A percentile compares a stretch with the other conserved stretches of the same genome.
Evolutionary conservation across 2,888 invertebrate genomes (phyloP).

Genomic region (Erebia epiphron): DNA sequence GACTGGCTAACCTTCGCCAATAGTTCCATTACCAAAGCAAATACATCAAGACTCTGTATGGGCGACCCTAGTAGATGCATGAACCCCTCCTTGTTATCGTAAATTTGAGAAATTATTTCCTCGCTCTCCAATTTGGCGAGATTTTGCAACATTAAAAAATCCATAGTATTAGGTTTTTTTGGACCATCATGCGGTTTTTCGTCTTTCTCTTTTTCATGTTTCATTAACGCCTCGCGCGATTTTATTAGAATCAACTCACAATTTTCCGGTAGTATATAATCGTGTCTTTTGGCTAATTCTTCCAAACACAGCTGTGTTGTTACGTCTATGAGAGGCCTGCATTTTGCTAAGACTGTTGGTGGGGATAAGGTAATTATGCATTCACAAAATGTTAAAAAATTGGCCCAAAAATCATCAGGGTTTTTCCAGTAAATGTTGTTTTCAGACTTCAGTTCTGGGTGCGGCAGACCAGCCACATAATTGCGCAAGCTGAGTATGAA

Average conservation of each 20-base stretch:
- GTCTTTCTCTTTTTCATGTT: no score
- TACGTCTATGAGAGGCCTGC: constrained; percentile 60
- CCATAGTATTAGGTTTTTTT: constrained; percentile 33
- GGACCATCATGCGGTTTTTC: not conserved
- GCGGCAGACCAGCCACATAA: constrained; percentile 65
- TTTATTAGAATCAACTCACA: constrained; percentile 47
- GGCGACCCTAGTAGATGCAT: constrained; percentile 55
- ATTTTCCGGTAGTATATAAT: constrained; percentile 52
- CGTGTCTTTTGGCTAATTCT: constrained; percentile 51
- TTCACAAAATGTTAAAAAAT: constrained; percentile 60
- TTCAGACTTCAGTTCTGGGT: constrained; percentile 41
- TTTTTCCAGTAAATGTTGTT: constrained; percentile 65
- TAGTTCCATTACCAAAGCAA: constrained; percentile 64
- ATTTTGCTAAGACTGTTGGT: constrained; percentile 58
- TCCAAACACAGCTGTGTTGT: constrained; percentile 57
- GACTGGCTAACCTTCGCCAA: constrained; percentile 63
- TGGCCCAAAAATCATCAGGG: constrained; percentile 62
- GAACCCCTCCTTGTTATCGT: constrained; percentile 57
- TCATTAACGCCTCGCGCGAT: constrained; percentile 50
- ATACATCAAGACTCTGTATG: constrained; percentile 57
- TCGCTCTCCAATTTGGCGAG: constrained; percentile 56
- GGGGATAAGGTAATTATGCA: constrained; percentile 63
- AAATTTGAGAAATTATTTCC: constrained; percentile 60
- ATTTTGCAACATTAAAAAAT: constrained; percentile 58
- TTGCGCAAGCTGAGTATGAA: constrained; percentile 56